These are phyloP conservation scores for Corydoras maculifer DNA, from an alignment of 2,113 vertebrate genomes.

Conservation along the genomic window DNA sequence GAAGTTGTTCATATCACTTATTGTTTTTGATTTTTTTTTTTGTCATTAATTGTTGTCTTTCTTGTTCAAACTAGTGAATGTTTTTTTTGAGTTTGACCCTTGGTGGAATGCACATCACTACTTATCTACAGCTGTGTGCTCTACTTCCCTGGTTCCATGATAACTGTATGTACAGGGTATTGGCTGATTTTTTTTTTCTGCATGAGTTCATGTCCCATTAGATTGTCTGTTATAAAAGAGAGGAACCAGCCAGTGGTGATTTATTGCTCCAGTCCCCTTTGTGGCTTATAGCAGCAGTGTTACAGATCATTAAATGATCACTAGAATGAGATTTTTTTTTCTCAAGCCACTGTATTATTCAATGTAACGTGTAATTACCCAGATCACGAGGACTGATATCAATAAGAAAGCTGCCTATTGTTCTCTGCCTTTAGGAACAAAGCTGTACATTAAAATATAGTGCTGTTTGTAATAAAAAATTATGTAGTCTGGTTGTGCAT, in stretches of 20 bases:
- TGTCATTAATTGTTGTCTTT: no score
- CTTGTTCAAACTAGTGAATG: no score
- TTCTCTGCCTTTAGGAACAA: not conserved
- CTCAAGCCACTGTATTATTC: constrained; percentile 20
- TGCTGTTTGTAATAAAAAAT: not conserved
- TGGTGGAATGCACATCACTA: no score
- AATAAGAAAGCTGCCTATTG: not conserved
- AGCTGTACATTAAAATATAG: not conserved
- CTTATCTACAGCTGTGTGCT: no score
- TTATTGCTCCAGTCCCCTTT: not conserved
- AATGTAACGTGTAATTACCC: constrained; percentile 18
- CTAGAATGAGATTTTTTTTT: not conserved
- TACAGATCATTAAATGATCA: constrained; percentile 21
- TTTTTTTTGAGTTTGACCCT: no score
- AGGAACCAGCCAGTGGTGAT: constrained; percentile 22
- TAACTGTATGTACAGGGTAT: not conserved
- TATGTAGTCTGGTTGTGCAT: no score
- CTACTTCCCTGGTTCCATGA: not conserved
- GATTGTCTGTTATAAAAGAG: constrained; percentile 26
- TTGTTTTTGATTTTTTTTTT: no score
- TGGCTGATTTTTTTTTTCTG: not conserved
- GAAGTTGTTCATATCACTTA: no score
- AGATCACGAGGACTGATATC: not conserved
- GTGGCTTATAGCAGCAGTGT: constrained; percentile 7
- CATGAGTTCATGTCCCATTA: constrained; percentile 16